A percentile compares a stretch with the other conserved stretches of the same genome.
phyloP scores from a whole-genome alignment of 2,888 invertebrate species.

The Thalpophila matura region DNA sequence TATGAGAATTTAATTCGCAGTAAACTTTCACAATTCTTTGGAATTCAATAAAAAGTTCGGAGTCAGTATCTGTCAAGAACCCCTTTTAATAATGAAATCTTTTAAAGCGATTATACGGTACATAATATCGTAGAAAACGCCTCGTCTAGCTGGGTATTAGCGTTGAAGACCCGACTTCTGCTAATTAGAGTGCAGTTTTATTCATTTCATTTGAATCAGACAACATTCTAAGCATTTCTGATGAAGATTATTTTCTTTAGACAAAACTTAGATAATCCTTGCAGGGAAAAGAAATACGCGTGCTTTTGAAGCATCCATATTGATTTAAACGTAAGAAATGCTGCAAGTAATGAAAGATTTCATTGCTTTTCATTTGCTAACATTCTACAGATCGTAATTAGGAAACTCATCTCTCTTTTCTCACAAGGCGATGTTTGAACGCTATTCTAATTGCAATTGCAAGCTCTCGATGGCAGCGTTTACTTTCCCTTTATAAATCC shows the following conservation, averaged over 20 bases:
- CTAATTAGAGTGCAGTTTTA: constrained; percentile 47
- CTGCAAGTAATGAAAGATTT: background rate
- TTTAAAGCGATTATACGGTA: constrained; percentile 25
- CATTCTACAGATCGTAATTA: background rate
- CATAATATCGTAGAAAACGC: constrained; percentile 30
- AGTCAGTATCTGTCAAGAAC: background rate
- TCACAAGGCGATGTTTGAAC: background rate
- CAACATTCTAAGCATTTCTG: background rate
- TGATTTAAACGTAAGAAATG: background rate
- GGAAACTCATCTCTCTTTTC: background rate
- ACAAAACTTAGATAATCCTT: background rate
- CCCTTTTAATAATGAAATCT: constrained; percentile 28
- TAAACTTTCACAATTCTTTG: constrained; percentile 31
- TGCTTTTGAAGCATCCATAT: background rate
- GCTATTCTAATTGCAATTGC: background rate
- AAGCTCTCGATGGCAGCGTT: background rate
- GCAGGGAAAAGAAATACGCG: background rate
- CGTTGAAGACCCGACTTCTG: constrained; percentile 21
- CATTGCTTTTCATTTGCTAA: background rate
- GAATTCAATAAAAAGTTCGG: constrained; percentile 32
- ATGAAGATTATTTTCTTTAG: constrained; percentile 10
- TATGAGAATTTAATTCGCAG: constrained; percentile 15
- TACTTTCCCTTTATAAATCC: constrained; percentile 6
- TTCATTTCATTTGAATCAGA: constrained; percentile 30
- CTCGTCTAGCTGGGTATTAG: constrained; percentile 27